A percentile compares a stretch with the other conserved stretches of the same genome.
phyloP scores from a whole-genome alignment of 1,140 invertebrate genomes.

The Linepithema humile region DNA sequence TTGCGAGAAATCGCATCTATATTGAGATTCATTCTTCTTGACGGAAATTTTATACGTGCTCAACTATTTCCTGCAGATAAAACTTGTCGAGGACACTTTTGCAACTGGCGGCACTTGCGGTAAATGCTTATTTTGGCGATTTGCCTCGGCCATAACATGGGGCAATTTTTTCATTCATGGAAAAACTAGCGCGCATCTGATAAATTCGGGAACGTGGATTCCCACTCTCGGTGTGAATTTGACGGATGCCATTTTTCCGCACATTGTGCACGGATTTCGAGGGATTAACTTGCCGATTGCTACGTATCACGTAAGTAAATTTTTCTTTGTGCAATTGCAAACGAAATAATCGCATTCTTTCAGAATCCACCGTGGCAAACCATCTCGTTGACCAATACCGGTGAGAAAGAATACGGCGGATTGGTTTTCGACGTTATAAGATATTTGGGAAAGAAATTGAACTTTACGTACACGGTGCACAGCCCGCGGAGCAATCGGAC shows the following conservation, averaged over 20 bases:
- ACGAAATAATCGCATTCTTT: background rate
- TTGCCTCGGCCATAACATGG: slow-evolving; percentile 89
- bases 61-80: slow-evolving; percentile 16
- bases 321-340: background rate
- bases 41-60: background rate
- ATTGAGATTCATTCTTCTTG: background rate
- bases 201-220: slow-evolving; percentile 90
- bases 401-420: slow-evolving; percentile 86
- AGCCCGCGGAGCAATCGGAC: slow-evolving; percentile 11
- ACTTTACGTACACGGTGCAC: slow-evolving; percentile 89
- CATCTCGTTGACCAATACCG: slow-evolving; percentile 85
- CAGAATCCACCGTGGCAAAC: slow-evolving; percentile 95
- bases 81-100: background rate
- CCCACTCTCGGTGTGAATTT: slow-evolving; percentile 88
- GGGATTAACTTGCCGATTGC: slow-evolving; percentile 89
- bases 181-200: slow-evolving; percentile 78
- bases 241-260: slow-evolving; percentile 91
- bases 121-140: slow-evolving; percentile 88
- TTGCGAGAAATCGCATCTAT: background rate
- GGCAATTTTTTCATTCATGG: slow-evolving; percentile 81
- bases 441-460: slow-evolving; percentile 90
- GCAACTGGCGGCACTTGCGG: slow-evolving; percentile 82
- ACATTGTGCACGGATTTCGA: slow-evolving; percentile 91
- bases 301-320: slow-evolving; percentile 88
- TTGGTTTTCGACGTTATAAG: slow-evolving; percentile 92